Base-by-base conservation (phyloP, 1,140 invertebrate genomes). In the Anastatus disparis region DNA sequence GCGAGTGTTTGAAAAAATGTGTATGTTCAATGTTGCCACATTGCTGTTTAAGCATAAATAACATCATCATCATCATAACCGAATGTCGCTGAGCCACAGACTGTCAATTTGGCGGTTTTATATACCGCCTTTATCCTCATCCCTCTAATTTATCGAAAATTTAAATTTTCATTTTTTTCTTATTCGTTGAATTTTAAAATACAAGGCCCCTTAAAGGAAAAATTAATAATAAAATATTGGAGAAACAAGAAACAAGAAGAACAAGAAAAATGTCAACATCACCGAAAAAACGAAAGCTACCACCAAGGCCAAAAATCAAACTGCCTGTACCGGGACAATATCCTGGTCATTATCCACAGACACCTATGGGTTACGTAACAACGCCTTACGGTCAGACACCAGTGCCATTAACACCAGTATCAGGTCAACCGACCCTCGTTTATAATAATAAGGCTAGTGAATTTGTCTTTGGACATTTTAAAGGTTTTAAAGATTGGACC, bases 401-500 rank as follows among this genome's bases (percentile, higher is more conserved):
- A 20, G 73, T 86, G 2, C 87, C 88, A 1, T 78, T 85, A 31
- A 89, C 88, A 0, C 85, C 88, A 0, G 86, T 78, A 2, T 84
- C 85, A 0, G 84, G 85, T 12, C 79, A 82, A 59, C 78, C 81
- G 72, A 81, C 86, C n/a, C 78, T 89, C 42, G 84, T 90, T 70
- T 90, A 92, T 71, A 83, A 88, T 0, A 89, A 88, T 66, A 91
- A 90, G 59, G 90, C 91, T 0, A 90, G 90, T 7, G 90, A 91
- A 46, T 93, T 92, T 76, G 89, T 93, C 82, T 91, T 92, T 76
- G 89, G 91, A 61, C 91, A 93, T 71, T 91, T 93, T 69, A 89
- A 90, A 61, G 91, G 91, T 2, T 89, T 94, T 75, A 92, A 91
- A 75, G 91, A 93, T 79, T 90, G 93, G 79, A 93, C 92, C 2